Base-by-base conservation (phyloP, 2,888 invertebrate species). In the Nomada ferruginata region DNA sequence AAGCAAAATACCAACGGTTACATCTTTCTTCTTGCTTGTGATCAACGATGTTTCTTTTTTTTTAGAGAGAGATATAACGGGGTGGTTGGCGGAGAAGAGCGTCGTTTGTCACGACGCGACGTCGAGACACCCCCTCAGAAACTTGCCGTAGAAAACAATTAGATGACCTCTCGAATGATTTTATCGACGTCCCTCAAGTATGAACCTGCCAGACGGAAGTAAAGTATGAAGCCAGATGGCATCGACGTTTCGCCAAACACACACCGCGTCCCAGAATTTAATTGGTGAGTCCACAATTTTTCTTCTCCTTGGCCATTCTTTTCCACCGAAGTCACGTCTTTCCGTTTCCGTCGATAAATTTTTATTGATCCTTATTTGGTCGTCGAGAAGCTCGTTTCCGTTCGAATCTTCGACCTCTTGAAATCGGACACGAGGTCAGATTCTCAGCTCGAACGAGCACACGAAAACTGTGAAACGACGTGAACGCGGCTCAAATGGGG, bases 81-180 rank as follows among this genome's bases (percentile, higher is more conserved):
- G 47, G 15, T 52, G 20, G 44, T 2, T 50, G 50, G 20, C 60
- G 50, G 65, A 18, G 23, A 71, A 20, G 63, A 42, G 69, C 73
- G 65, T 85, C 89, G 84, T 85, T 86, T 83, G 83, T 84, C 78
- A 81, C 80, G 47, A 42, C 7, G 75, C 66, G 66, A 75, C 77
- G 81, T 74, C 75, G 73, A 76, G 77, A 68, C 74, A 50, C 59
- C 47, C 61, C 66, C 63, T 53, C 36, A n/a, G 64, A 64, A 76
- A 52, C 63, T 82, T 76, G 57, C 64, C 63, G 75, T 71, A 63
- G 85, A 63, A 83, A 87, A 82, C 85, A 87, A 87, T 87, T 87
- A 87, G 83, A 85, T 87, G 85, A 77, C 85, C 87, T 71, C 74
- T 82, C 74, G 70, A 76, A 83, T 79, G 80, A 87, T 87, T 84